These are phyloP conservation scores for Eulemur mongoz DNA, from an alignment of 2,797 vertebrate genomes.

Conservation along the genomic window DNA sequence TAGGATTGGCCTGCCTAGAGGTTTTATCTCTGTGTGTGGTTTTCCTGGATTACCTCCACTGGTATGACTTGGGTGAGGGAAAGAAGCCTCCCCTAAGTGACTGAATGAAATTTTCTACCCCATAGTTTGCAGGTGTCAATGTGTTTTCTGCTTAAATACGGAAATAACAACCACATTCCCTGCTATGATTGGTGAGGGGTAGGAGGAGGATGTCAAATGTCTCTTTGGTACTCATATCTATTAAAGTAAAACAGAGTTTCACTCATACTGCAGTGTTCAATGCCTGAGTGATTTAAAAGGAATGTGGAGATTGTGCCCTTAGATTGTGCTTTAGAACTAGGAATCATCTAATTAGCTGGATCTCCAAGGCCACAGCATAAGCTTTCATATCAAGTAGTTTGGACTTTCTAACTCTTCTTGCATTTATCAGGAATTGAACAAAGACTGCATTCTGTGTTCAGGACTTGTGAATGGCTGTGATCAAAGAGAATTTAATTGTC, in stretches of 20 bases:
- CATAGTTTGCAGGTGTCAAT: neutral
- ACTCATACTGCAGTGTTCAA: neutral
- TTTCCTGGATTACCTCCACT: neutral
- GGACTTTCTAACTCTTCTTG: neutral
- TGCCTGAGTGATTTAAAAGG: constrained; percentile 42
- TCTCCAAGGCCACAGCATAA: neutral
- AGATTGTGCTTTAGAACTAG: constrained; percentile 44
- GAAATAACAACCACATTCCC: neutral
- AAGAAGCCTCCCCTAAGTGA: neutral
- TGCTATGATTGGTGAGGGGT: neutral
- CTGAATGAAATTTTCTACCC: neutral
- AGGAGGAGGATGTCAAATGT: neutral
- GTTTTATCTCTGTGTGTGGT: neutral
- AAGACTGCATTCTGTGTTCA: neutral
- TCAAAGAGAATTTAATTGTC: neutral
- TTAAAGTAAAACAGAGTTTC: neutral
- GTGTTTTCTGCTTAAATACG: constrained; percentile 29
- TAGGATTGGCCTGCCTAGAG: neutral
- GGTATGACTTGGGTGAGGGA: neutral
- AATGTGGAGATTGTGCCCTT: constrained; percentile 43
- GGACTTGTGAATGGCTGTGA: neutral
- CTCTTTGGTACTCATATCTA: neutral
- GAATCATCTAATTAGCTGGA: neutral
- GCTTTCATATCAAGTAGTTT: neutral
- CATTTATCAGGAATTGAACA: neutral